These are phyloP conservation scores for Bombyx mori DNA, from an alignment of 1,140 invertebrate genomes.

Conservation along the genomic window DNA sequence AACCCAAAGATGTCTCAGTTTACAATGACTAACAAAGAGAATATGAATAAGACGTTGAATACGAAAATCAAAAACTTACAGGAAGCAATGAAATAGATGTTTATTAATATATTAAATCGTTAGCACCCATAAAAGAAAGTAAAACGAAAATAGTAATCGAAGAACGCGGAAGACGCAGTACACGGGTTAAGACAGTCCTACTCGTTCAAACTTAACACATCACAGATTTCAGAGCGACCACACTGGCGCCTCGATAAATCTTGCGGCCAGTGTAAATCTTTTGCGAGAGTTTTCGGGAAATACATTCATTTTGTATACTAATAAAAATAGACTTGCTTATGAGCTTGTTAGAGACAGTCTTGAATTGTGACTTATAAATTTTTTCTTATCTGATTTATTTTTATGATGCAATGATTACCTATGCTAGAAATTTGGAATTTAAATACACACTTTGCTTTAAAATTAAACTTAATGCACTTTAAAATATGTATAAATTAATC, in stretches of 20 bases:
- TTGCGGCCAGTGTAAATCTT: conserved; percentile 13
- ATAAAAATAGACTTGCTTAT: conserved; percentile 9
- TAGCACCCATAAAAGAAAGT: conserved; percentile 30
- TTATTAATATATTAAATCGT: conserved; percentile 21
- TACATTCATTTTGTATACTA: too few species aligned
- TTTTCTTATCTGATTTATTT: too few species aligned
- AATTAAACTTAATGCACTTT: too few species aligned
- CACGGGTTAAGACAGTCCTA: conserved; percentile 14
- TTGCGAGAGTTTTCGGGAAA: conserved; percentile 8
- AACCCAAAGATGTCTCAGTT: too few species aligned
- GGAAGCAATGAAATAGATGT: conserved; percentile 23
- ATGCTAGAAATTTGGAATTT: neutral
- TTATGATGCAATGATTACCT: neutral
- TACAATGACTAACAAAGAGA: too few species aligned
- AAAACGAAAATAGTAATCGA: conserved; percentile 39
- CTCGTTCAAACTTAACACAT: conserved; percentile 23
- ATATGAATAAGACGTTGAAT: too few species aligned
- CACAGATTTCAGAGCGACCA: conserved; percentile 11
- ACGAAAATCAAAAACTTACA: conserved; percentile 11
- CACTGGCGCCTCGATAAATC: conserved; percentile 21
- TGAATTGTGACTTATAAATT: too few species aligned
- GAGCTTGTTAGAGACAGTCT: neutral
- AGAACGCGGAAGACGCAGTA: conserved; percentile 47
- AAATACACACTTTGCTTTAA: too few species aligned
- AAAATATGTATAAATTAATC: too few species aligned